phyloP scores from a whole-genome alignment of 2,888 invertebrate genomes.

The Lithodes maja region DNA sequence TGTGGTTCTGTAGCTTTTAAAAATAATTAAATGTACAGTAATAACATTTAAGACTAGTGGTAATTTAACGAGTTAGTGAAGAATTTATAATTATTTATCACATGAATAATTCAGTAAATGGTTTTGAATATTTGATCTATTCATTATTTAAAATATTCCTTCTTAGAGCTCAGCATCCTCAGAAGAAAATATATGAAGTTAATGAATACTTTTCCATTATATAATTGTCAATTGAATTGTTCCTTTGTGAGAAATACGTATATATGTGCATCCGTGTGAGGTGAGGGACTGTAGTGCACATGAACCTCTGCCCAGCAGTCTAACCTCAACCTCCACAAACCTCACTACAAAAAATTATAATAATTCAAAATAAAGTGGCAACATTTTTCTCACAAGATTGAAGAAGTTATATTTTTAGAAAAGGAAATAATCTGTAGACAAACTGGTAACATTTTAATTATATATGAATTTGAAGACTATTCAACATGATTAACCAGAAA shows the following conservation, averaged over 20 bases:
- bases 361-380: too few species aligned
- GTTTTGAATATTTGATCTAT: too few species aligned
- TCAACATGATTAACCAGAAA: not conserved
- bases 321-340: conserved; percentile 3
- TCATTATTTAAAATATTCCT: too few species aligned
- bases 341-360: not conserved
- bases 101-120: too few species aligned
- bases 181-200: too few species aligned
- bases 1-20: not conserved
- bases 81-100: not conserved
- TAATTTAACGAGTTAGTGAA: not conserved
- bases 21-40: conserved; percentile 3
- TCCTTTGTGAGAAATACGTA: not conserved
- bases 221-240: too few species aligned
- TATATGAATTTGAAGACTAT: not conserved
- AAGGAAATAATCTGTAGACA: too few species aligned
- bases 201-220: too few species aligned
- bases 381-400: too few species aligned
- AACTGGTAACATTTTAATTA: too few species aligned
- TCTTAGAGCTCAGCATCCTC: too few species aligned
- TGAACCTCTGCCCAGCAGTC: not conserved
- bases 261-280: not conserved
- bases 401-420: too few species aligned
- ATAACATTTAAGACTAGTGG: not conserved
- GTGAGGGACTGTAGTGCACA: not conserved